Percentiles rank a stretch among this genome's conserved stretches.
Conservation (phyloP, 2,113 vertebrate genomes). For the Propithecus coquereli region DNA sequence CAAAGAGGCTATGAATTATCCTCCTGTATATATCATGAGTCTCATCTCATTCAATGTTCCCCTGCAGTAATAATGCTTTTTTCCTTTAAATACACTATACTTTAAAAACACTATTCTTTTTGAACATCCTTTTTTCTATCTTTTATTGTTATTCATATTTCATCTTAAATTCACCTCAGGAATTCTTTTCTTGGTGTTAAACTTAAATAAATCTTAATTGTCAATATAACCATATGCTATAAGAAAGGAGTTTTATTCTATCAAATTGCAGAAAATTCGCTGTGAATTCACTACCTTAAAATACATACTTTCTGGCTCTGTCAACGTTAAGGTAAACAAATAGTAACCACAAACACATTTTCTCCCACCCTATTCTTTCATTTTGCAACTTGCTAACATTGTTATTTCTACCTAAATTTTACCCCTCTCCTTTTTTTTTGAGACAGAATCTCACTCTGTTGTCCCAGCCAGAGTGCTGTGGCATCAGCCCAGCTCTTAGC, state of each 20-base stretch:
- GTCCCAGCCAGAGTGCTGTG: too few species aligned
- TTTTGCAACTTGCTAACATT: not conserved
- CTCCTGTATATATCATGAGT: rapidly evolving
- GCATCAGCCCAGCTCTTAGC: too few species aligned
- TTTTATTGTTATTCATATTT: not conserved
- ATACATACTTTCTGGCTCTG: not conserved
- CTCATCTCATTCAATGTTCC: not conserved
- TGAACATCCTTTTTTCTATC: not conserved
- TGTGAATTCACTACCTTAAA: not conserved
- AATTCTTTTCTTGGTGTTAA: not conserved
- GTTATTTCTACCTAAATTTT: not conserved
- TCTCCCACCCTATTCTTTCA: not conserved
- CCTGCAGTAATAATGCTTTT: not conserved
- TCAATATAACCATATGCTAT: not conserved
- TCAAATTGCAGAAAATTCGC: not conserved
- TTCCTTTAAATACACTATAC: not conserved
- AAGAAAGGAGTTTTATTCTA: not conserved
- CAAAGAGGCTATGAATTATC: not conserved
- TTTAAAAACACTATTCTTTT: not conserved
- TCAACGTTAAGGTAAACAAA: not conserved
- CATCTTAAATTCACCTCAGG: not conserved
- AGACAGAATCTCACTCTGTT: too few species aligned
- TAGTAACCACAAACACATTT: not conserved
- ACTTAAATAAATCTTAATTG: not conserved
- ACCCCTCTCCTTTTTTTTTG: too few species aligned